Percentiles rank a stretch among this genome's conserved stretches.
phyloP scores from a whole-genome alignment of 1,140 invertebrate genomes.

The Brachystomella parvula region DNA sequence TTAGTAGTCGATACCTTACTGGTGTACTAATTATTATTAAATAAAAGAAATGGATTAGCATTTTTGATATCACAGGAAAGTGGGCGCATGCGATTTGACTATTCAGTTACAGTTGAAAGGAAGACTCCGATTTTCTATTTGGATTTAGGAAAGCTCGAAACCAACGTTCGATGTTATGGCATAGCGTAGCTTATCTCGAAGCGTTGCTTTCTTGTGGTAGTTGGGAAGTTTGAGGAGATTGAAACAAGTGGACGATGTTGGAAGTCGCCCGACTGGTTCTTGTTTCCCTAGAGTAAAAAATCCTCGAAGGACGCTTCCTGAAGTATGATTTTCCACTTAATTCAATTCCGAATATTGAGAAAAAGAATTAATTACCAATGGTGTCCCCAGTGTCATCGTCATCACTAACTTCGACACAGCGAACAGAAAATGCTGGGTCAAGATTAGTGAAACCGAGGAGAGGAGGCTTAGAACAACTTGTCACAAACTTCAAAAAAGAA shows the following conservation, averaged over 20 bases:
- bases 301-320: conserved; percentile 88
- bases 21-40: no score
- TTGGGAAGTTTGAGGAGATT: conserved; percentile 97
- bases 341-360: not conserved
- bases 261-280: conserved; percentile 88
- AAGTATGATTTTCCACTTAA: conserved; percentile 12
- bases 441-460: conserved; percentile 93
- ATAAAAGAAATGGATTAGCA: no score
- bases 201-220: conserved; percentile 90
- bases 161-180: conserved; percentile 96
- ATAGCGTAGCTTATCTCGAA: conserved; percentile 92
- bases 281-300: conserved; percentile 96
- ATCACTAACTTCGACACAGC: conserved; percentile 97
- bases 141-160: conserved; percentile 84
- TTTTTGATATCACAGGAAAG: no score
- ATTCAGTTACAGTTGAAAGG: not conserved
- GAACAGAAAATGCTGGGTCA: conserved; percentile 97
- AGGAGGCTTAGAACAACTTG: conserved; percentile 96
- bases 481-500: conserved; percentile 76
- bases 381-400: conserved; percentile 97
- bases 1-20: no score
- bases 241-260: conserved; percentile 98
- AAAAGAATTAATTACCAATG: conserved; percentile 56
- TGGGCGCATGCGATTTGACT: not conserved
- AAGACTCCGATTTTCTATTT: not conserved